Base-by-base conservation (phyloP, 2,113 vertebrate species). In the Anseranas semipalmata region DNA sequence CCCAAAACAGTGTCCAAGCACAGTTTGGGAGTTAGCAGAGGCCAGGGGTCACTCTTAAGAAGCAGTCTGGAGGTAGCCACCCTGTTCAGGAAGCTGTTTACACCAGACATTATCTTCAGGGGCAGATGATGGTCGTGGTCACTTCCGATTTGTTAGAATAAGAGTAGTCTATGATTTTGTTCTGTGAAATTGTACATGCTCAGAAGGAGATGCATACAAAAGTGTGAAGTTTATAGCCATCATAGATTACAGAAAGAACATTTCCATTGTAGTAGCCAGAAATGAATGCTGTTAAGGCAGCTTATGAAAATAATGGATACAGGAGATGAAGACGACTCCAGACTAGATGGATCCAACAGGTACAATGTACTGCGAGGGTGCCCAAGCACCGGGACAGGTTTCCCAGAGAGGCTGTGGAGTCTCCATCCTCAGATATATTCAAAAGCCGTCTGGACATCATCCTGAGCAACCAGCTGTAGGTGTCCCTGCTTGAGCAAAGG, bases 271-370 rank as follows among this genome's bases (percentile, higher is more conserved):
- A 73, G 73, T 17, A 91, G 43, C 35, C 66, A 94, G 66, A 41
- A 80, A 35, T 77, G 55, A 65, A 58, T 74, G 75, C 80, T 95
- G 90, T 94, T 94, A 92, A 88, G 27, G 58, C 53, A 76, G 35
- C 68, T 90, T 84, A 58, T 89, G 46, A 83, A 90, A 93, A 56
- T 10, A 96, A 70, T 68, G 41, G 35, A 41, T 73, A n/a, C 3
- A 77, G 27, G 32, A 46, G 37, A 59, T 50, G 21, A 86, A 75
- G 43, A 59, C 15, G 82, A 75, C 75, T 62, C 74, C 48, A 72
- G 52, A 67, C 43, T 87, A 59, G 70, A 65, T 37, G 45, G 22
- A 89, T 85, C 60, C 81, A 84, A 43, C 6, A 59, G 18, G 35
- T 72, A 46, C 60, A 81, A 82, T 12, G 32, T 16, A 76, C 75